These are phyloP conservation scores for Habroteleia sp. DNA, from an alignment of 2,888 invertebrate genomes.

Conservation along the genomic window DNA sequence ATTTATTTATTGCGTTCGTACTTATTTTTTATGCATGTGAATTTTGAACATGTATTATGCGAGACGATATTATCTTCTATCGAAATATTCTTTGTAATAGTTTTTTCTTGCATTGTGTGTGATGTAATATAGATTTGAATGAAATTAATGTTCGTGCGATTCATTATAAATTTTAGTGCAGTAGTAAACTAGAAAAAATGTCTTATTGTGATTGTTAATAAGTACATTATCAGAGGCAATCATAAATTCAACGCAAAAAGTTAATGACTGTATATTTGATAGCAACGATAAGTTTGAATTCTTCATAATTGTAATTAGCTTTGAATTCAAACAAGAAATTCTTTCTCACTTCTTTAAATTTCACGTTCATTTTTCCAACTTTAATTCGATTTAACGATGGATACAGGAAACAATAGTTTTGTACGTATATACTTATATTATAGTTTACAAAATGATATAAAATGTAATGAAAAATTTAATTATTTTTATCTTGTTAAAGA, in stretches of 20 bases:
- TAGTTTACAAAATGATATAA: no score
- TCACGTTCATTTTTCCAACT: no score
- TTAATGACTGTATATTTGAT: constrained; percentile 13
- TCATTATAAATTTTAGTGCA: constrained; percentile 22
- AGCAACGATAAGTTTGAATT: constrained; percentile 1
- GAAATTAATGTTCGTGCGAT: constrained; percentile 20
- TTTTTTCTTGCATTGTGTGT: constrained; percentile 14
- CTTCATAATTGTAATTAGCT: constrained; percentile 1
- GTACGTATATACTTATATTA: no score
- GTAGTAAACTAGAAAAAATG: constrained; percentile 18
- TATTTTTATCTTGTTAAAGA: no score
- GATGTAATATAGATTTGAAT: constrained; percentile 16
- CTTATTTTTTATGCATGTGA: constrained; percentile 2
- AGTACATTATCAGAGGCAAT: constrained; percentile 14
- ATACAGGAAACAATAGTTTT: no score
- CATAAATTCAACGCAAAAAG: constrained; percentile 16
- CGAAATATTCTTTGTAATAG: constrained; percentile 14
- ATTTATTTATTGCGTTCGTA: constrained; percentile 12
- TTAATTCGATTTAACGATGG: no score
- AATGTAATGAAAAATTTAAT: no score
- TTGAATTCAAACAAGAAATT: neutral
- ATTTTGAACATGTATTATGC: constrained; percentile 8
- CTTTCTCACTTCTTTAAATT: no score
- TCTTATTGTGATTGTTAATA: constrained; percentile 17
- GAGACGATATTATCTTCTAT: constrained; percentile 5